A percentile compares a stretch with the other conserved stretches of the same genome.
phyloP scores from a whole-genome alignment of 23 tunicate genomes.

The Diplosoma virens region DNA sequence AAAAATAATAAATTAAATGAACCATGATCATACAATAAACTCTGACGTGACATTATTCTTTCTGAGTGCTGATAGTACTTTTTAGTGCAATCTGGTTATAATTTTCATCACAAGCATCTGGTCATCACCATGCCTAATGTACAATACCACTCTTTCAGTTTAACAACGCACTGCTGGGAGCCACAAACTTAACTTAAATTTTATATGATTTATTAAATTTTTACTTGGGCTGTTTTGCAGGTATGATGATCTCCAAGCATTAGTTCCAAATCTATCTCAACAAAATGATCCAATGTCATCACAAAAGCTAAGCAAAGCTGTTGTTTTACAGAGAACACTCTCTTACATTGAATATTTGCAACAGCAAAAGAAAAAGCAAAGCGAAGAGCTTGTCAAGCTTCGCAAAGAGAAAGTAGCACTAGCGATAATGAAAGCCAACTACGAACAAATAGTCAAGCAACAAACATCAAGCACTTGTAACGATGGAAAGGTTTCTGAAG shows the following conservation, averaged over 20 bases:
- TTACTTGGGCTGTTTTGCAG: neutral
- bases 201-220: too few species aligned
- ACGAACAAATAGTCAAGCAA: constrained; percentile 74
- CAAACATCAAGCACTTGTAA: constrained; percentile 31
- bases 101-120: too few species aligned
- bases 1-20: too few species aligned
- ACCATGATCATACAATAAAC: too few species aligned
- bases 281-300: constrained; percentile 45
- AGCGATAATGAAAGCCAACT: constrained; percentile 65
- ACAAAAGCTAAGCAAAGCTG: constrained; percentile 89
- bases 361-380: constrained; percentile 81
- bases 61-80: too few species aligned
- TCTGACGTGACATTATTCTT: too few species aligned
- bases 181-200: too few species aligned
- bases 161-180: too few species aligned
- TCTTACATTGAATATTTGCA: constrained; percentile 80
- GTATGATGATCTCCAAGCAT: constrained; percentile 70
- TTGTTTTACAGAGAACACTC: constrained; percentile 65
- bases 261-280: constrained; percentile 52
- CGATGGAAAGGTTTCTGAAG: constrained; percentile 53
- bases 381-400: constrained; percentile 57
- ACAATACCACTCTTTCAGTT: too few species aligned
- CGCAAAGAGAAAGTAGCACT: constrained; percentile 68
- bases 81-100: too few species aligned
- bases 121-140: too few species aligned